phyloP scores from a whole-genome alignment of 1,140 invertebrate genomes.

The Orussus abietinus region DNA sequence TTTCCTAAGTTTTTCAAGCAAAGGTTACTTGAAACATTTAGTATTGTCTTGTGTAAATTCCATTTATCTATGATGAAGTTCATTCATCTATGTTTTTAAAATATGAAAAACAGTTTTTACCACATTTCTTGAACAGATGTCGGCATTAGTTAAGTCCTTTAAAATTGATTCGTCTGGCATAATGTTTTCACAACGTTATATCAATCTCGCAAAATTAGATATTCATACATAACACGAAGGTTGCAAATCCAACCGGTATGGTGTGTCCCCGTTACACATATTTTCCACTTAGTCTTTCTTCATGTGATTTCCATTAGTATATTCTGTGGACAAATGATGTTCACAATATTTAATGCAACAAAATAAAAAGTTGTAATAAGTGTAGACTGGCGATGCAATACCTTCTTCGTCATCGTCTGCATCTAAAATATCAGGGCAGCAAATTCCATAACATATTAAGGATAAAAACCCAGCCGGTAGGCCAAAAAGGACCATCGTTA shows the following conservation, averaged over 20 bases:
- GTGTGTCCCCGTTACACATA: no score
- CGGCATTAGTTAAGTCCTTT: no score
- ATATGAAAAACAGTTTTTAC: no score
- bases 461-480: slow-evolving; percentile 86
- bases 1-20: slow-evolving; percentile 8
- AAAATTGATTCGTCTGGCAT: no score
- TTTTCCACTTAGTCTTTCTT: slow-evolving; percentile 42
- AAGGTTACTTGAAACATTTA: slow-evolving; percentile 14
- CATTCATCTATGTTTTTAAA: no score
- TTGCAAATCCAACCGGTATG: no score
- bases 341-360: slow-evolving; percentile 8
- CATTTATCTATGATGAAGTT: slow-evolving; percentile 12
- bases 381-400: slow-evolving; percentile 15
- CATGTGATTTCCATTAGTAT: slow-evolving; percentile 36
- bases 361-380: slow-evolving; percentile 23
- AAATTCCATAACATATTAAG: slow-evolving; percentile 91
- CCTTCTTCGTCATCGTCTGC: slow-evolving; percentile 78
- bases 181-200: no score
- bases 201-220: no score
- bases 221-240: no score
- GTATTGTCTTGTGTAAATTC: slow-evolving; percentile 25
- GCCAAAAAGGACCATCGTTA: slow-evolving; percentile 83
- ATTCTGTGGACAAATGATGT: slow-evolving; percentile 27
- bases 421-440: slow-evolving; percentile 89
- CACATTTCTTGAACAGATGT: no score